Evolutionary conservation across 2,113 vertebrate species (phyloP), one percentile per base, ranked within the genome.

Genomic region (Saimiri boliviensis): DNA sequence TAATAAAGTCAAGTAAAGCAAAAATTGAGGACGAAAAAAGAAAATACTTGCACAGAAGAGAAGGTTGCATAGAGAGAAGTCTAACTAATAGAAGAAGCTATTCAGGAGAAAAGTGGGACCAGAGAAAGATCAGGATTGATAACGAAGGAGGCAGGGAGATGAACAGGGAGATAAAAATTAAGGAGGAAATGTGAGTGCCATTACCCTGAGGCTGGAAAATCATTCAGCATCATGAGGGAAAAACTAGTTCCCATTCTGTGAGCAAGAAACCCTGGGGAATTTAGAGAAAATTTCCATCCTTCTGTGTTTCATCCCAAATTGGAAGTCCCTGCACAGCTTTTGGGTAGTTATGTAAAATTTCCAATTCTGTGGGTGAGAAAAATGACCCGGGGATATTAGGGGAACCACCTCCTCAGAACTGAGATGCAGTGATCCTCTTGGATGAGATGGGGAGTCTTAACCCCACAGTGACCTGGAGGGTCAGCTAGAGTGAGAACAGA

Each of bases 331-430:
- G 35, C 14, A n/a, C 37, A n/a, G 17, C 84, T 63, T 71, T 79
- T 83, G 82, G 60, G 35, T 86, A 19, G 47, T 83, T 91, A 79
- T 58, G 2, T 94, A 91, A 96, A 88, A 83, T 70, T 35, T 47
- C 49, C 35, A 14, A n/a, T 82, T 94, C 92, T 49, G 19, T 89
- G 85, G 70, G 27, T 93, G 40, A 88, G 52, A 86, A 94, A 79
- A 84, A 63, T 77, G 79, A 82, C 52, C 45, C 0, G 0, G 40
- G 56, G 30, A 35, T 45, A 23, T 68, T 86, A 80, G 66, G n/a
- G 21, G 70, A 91, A 23, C 45, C 35, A 68, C 17, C 2, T 49
- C 27, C 58, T 79, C 66, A 80, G 47, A 79, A 63, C 12, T 42
- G 73, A 92, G 81, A 35, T 60, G n/a, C 68, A 47, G 5, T 25